Conservation (phyloP, 2,888 invertebrate species). For the Diarsia dahlii region DNA sequence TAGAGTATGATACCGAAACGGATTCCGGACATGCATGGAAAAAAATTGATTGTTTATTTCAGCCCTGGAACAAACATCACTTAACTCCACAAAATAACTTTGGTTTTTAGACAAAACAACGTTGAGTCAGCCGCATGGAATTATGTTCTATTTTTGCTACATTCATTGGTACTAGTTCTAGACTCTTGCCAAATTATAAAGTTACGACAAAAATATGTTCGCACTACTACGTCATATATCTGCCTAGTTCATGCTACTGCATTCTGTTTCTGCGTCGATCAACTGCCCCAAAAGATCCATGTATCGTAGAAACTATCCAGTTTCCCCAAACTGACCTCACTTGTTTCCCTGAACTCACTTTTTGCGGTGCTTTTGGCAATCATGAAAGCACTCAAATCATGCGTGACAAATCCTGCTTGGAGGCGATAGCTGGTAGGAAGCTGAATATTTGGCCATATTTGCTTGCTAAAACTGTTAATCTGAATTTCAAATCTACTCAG, state of each 20-base stretch:
- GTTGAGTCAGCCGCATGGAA: slow-evolving; percentile 84
- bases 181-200: slow-evolving; percentile 88
- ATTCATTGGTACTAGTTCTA: slow-evolving; percentile 81
- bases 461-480: not conserved
- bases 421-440: not conserved
- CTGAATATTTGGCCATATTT: not conserved
- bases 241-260: slow-evolving; percentile 64
- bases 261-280: slow-evolving; percentile 66
- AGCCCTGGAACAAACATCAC: slow-evolving; percentile 16
- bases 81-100: slow-evolving; percentile 41
- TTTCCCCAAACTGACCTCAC: not conserved
- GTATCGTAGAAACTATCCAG: not conserved
- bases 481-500: not conserved
- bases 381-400: not conserved
- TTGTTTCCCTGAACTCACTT: too few relatives aligned
- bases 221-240: slow-evolving; percentile 77
- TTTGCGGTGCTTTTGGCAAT: not conserved
- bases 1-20: not conserved
- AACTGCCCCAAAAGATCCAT: slow-evolving; percentile 47
- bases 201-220: slow-evolving; percentile 86
- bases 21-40: not conserved
- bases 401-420: not conserved
- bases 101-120: slow-evolving; percentile 66
- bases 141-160: slow-evolving; percentile 85
- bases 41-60: slow-evolving; percentile 12